Evolutionary conservation across 2,113 vertebrate species (phyloP).

Genomic region (Chloebia gouldiae): DNA sequence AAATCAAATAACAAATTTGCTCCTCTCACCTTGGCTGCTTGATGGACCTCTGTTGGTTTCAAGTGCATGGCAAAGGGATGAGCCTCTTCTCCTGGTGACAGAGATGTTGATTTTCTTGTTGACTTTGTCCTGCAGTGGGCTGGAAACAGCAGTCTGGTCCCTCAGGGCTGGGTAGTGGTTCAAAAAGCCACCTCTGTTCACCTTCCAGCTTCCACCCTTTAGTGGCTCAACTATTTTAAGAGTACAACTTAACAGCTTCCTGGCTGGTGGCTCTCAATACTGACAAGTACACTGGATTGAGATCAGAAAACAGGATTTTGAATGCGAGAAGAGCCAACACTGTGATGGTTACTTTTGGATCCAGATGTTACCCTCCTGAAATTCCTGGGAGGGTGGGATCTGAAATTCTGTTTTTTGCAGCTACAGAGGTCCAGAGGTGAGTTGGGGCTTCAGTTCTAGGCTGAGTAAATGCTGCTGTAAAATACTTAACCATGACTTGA

Average conservation of each 20-base stretch:
- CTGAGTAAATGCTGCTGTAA: neutral
- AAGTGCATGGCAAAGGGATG: neutral
- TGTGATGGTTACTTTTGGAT: neutral
- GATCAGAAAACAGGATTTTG: neutral
- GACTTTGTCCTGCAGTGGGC: neutral
- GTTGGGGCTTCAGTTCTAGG: neutral
- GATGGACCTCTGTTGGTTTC: neutral
- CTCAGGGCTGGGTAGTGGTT: neutral
- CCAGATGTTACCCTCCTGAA: neutral
- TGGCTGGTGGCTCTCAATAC: neutral
- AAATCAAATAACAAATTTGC: accelerated
- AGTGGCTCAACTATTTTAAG: neutral
- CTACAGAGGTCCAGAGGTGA: neutral
- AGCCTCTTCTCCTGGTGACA: neutral
- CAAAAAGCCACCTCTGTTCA: neutral
- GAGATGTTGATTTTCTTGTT: neutral
- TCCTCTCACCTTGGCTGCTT: neutral
- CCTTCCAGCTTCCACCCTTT: neutral
- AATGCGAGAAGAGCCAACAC: neutral
- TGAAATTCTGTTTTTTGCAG: neutral
- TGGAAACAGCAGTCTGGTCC: neutral
- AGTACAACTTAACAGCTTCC: neutral
- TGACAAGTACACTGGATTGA: neutral
- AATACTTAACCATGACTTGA: neutral
- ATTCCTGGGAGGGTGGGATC: neutral